Evolutionary conservation across 2,797 vertebrate species (phyloP).

Genomic region (Esox lucius): DNA sequence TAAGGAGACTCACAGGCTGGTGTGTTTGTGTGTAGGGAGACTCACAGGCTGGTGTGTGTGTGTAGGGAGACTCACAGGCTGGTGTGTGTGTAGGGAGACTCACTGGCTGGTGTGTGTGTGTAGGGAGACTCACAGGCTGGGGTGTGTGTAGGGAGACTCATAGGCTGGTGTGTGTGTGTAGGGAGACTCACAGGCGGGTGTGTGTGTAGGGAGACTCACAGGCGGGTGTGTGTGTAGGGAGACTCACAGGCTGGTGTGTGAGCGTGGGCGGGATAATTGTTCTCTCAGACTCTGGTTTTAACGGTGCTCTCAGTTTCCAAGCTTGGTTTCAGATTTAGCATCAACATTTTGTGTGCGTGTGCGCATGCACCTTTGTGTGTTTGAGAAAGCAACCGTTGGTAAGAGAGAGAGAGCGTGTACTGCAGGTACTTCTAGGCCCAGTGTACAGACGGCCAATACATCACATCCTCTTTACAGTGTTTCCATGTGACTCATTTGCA

Average conservation of each 20-base stretch:
- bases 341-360: background rate
- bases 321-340: background rate
- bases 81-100: constrained; percentile 9
- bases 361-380: constrained; percentile 4
- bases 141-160: background rate
- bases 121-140: background rate
- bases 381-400: background rate
- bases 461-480: constrained; percentile 76
- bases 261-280: background rate
- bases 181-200: background rate
- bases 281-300: background rate
- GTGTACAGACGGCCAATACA: constrained; percentile 69
- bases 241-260: background rate
- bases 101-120: constrained; percentile 2
- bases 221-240: background rate
- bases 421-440: constrained; percentile 6
- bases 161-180: background rate
- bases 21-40: constrained; percentile 33
- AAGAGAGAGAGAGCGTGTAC: background rate
- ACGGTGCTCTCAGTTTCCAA: background rate
- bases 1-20: background rate
- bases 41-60: constrained; percentile 36
- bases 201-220: background rate
- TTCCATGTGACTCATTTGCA: constrained; percentile 77
- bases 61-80: constrained; percentile 31